phyloP scores from a whole-genome alignment of 1,140 invertebrate species.

The Pinna nobilis region DNA sequence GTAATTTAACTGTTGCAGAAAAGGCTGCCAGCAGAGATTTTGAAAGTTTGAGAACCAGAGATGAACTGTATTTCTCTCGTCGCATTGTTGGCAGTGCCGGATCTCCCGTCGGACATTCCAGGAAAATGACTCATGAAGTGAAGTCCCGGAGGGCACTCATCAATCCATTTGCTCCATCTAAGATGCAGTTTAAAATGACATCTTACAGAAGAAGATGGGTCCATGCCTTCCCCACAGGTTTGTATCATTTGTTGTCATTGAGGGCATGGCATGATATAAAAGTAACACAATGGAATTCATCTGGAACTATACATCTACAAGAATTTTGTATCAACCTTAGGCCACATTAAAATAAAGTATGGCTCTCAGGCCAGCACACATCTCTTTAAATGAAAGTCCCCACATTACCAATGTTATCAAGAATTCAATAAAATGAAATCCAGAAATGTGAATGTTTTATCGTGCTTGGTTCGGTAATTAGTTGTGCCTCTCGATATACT shows the following conservation, averaged over 20 bases:
- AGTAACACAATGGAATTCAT: no score
- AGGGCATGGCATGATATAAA: background rate
- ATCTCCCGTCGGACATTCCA: slow-evolving; percentile 63
- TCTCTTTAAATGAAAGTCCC: no score
- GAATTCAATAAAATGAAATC: no score
- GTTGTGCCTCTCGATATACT: no score
- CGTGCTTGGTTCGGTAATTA: no score
- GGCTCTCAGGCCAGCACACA: no score
- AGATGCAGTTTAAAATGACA: slow-evolving; percentile 96
- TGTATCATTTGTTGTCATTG: background rate
- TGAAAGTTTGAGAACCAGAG: slow-evolving; percentile 58
- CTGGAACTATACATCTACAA: no score
- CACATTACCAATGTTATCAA: no score
- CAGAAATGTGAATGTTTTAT: no score
- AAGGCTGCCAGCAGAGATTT: slow-evolving; percentile 47
- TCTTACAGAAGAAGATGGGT: slow-evolving; percentile 98
- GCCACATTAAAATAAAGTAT: no score
- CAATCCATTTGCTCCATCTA: slow-evolving; percentile 98
- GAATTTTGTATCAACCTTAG: no score
- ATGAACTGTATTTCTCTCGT: slow-evolving; percentile 48
- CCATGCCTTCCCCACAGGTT: slow-evolving; percentile 97
- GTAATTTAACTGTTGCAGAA: slow-evolving; percentile 43
- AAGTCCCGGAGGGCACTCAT: slow-evolving; percentile 76
- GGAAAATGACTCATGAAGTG: slow-evolving; percentile 44
- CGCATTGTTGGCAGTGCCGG: slow-evolving; percentile 69